These are phyloP conservation scores for Caerostris extrusa DNA, from an alignment of 1,140 invertebrate genomes.

Conservation along the genomic window DNA sequence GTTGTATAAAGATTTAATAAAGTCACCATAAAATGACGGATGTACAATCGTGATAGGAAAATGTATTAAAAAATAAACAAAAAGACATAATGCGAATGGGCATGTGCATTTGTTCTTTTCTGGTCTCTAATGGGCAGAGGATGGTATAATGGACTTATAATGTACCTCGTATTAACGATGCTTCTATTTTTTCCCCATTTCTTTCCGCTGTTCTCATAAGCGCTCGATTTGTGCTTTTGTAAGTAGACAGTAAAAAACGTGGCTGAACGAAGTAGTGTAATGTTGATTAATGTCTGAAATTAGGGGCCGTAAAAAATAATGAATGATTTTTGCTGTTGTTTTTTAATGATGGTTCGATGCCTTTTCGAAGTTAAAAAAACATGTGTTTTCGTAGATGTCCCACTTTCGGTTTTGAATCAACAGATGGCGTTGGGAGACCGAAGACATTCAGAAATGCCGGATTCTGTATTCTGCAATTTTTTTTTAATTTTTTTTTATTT, in stretches of 20 bases:
- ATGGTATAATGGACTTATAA: constrained; percentile 74
- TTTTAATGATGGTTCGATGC: constrained; percentile 8
- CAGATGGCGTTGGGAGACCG: constrained; percentile 69
- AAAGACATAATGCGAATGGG: constrained; percentile 19
- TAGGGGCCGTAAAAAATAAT: constrained; percentile 30
- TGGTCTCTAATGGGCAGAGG: constrained; percentile 19
- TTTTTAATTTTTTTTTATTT: too few species aligned
- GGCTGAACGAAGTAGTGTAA: background rate
- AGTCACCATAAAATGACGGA: constrained; percentile 71
- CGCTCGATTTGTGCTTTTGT: constrained; percentile 46
- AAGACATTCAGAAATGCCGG: background rate
- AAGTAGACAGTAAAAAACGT: background rate
- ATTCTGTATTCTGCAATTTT: too few species aligned
- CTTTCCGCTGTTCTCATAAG: constrained; percentile 10
- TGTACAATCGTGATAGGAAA: constrained; percentile 62
- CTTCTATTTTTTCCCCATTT: background rate
- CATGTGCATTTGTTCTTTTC: constrained; percentile 48
- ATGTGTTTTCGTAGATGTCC: background rate
- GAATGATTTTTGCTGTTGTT: constrained; percentile 28
- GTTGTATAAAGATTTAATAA: constrained; percentile 75
- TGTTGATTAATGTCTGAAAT: constrained; percentile 70
- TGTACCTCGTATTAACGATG: constrained; percentile 69
- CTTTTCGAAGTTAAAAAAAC: background rate
- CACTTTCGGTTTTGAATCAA: constrained; percentile 58
- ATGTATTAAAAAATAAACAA: constrained; percentile 32